phyloP scores from a whole-genome alignment of 2,797 vertebrate genomes.

The Siniperca scherzeri region DNA sequence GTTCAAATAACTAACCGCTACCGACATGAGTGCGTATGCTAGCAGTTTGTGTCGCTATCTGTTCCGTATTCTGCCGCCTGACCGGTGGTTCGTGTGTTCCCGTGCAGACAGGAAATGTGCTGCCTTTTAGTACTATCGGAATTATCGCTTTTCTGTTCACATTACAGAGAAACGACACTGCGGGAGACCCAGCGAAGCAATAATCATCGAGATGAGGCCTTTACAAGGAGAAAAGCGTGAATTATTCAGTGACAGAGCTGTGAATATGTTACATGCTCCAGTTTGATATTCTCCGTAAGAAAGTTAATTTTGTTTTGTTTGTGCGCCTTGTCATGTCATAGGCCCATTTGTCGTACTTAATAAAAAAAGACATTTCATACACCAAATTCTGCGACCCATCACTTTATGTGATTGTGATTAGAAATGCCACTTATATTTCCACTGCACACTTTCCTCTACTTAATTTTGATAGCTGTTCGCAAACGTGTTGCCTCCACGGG shows the following conservation, averaged over 20 bases:
- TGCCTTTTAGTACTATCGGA: constrained; percentile 48
- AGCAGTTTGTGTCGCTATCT: neutral
- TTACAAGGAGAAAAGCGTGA: neutral
- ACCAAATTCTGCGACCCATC: neutral
- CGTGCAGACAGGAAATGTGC: constrained; percentile 61
- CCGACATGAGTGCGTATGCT: neutral
- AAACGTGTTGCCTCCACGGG: neutral
- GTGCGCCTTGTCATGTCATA: neutral
- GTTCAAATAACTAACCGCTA: neutral
- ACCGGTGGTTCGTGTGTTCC: constrained; percentile 6
- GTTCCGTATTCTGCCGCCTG: constrained; percentile 62
- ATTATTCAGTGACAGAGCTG: neutral
- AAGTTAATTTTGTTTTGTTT: neutral
- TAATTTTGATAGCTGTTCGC: neutral
- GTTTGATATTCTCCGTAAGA: neutral
- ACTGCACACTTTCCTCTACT: neutral
- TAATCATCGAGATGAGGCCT: neutral
- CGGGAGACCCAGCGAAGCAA: neutral
- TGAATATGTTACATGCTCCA: too few relatives aligned
- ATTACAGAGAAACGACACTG: too few relatives aligned
- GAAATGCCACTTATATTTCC: neutral
- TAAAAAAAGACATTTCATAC: neutral
- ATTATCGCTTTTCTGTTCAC: rapidly evolving
- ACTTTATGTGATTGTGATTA: neutral
- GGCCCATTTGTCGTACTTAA: too few relatives aligned